Conservation (phyloP, 2,113 vertebrate genomes). For the Nerophis ophidion region DNA sequence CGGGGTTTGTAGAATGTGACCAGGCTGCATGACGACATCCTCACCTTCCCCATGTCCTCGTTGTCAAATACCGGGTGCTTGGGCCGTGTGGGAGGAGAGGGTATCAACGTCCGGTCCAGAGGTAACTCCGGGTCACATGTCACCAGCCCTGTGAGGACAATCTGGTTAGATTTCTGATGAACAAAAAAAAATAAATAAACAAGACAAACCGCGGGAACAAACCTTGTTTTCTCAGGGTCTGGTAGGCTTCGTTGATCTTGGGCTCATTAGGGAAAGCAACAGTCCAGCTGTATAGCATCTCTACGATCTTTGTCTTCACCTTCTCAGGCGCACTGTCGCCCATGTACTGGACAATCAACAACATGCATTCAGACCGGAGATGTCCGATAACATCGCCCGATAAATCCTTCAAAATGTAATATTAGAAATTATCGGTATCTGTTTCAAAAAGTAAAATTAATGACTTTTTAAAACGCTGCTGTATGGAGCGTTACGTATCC, state of each 20-base stretch:
- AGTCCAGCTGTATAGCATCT: constrained; percentile 93
- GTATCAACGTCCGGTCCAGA: constrained; percentile 85
- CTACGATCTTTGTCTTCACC: constrained; percentile 90
- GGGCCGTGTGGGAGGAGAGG: constrained; percentile 85
- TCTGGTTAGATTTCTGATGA: not conserved
- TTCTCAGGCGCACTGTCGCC: constrained; percentile 88
- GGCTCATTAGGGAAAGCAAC: constrained; percentile 86
- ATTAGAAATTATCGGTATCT: no score
- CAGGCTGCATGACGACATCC: not conserved
- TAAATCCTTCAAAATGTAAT: no score
- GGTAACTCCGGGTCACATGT: constrained; percentile 82
- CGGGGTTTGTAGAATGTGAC: no score
- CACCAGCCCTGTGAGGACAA: constrained; percentile 79
- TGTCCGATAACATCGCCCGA: no score
- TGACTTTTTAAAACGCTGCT: no score
- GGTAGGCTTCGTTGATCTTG: constrained; percentile 92
- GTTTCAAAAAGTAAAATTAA: no score
- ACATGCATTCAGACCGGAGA: not conserved
- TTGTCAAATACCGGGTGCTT: constrained; percentile 97
- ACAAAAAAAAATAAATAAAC: no score
- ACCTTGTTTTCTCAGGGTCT: constrained; percentile 93
- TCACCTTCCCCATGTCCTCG: constrained; percentile 95
- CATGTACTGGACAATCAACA: constrained; percentile 78
- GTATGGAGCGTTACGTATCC: no score
- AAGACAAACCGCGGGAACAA: not conserved